Conservation (phyloP, 2,888 invertebrate species). For the Drosophila silvestris region DNA sequence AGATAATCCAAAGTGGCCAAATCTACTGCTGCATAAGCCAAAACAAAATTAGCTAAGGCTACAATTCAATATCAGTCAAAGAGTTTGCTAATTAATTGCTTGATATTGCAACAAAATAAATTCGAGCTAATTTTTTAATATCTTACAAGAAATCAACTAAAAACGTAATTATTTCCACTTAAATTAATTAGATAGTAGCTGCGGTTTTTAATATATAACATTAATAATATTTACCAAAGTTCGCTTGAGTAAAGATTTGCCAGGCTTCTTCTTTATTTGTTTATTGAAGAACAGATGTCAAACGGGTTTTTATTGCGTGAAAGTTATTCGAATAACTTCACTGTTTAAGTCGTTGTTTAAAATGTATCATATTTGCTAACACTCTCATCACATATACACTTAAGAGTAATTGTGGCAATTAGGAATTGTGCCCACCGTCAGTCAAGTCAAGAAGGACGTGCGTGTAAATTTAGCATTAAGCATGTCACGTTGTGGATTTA, state of each 20-base stretch:
- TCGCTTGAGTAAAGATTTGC: background rate
- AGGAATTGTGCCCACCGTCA: slow-evolving; percentile 13
- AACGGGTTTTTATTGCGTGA: background rate
- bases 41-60: background rate
- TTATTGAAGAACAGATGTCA: no score
- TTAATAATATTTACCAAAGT: background rate
- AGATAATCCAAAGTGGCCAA: slow-evolving; percentile 18
- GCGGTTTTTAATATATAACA: background rate
- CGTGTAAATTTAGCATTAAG: slow-evolving; percentile 8
- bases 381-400: background rate
- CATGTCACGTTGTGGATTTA: slow-evolving; percentile 60
- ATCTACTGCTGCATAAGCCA: background rate
- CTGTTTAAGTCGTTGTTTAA: background rate
- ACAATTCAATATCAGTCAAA: background rate
- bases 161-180: background rate
- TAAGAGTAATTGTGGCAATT: slow-evolving; percentile 6
- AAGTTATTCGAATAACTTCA: background rate
- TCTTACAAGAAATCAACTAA: background rate
- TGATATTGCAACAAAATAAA: background rate
- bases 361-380: background rate
- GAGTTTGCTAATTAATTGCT: background rate
- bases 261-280: background rate
- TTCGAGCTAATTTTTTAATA: background rate
- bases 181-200: background rate
- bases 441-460: background rate